These are phyloP conservation scores for Gorsachius magnificus DNA, from an alignment of 2,797 vertebrate genomes.

Conservation along the genomic window DNA sequence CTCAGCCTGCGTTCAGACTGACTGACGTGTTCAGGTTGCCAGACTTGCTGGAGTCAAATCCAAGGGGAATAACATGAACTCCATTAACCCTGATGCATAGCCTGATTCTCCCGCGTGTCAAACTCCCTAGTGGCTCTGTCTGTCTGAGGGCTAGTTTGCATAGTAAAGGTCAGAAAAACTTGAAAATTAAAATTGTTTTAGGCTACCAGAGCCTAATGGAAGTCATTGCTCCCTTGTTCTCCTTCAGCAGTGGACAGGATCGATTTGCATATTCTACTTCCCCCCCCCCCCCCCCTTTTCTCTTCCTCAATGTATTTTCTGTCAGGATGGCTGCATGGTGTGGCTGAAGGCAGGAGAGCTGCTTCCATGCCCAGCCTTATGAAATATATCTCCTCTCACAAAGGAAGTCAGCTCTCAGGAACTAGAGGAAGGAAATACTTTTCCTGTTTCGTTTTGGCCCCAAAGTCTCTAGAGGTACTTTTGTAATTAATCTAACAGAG, in stretches of 20 bases:
- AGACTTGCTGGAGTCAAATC: background rate
- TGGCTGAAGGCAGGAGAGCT: background rate
- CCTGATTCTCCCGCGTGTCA: fast-evolving
- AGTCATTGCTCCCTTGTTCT: background rate
- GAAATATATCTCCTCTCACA: background rate
- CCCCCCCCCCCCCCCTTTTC: background rate
- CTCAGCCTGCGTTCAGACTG: background rate
- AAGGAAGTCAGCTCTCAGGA: slow-evolving; percentile 3
- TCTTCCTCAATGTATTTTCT: background rate
- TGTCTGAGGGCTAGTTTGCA: background rate
- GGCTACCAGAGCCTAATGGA: background rate
- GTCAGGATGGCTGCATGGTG: background rate
- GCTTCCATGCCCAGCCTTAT: background rate
- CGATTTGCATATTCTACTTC: background rate
- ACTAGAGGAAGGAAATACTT: slow-evolving; percentile 47
- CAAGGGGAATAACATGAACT: background rate
- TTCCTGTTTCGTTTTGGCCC: slow-evolving; percentile 30
- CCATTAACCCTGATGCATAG: background rate
- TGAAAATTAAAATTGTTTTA: background rate
- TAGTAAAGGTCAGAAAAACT: background rate
- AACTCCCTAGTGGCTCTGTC: background rate
- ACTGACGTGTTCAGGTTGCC: background rate
- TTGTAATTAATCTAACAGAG: background rate
- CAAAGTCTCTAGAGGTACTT: background rate
- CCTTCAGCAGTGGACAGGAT: background rate